Percentiles rank a stretch among this genome's conserved stretches.
Evolutionary conservation across 2,888 invertebrate species (phyloP).

Genomic region (Sphinx pinastri): DNA sequence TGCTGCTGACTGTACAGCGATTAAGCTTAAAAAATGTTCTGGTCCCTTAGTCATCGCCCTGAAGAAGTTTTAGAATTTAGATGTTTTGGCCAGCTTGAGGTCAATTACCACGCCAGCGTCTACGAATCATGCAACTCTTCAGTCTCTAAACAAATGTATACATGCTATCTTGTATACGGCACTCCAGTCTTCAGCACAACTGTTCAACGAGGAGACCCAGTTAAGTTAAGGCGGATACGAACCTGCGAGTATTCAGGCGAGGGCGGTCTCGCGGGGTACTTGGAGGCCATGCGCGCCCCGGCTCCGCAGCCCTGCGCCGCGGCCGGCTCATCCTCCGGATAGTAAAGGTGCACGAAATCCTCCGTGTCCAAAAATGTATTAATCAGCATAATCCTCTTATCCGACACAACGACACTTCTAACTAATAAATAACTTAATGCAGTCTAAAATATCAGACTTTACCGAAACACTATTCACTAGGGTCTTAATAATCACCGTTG

Average conservation of each 20-base stretch:
- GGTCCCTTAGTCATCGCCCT: too few species aligned
- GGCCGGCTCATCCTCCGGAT: conserved; percentile 77
- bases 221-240: conserved; percentile 37
- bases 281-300: conserved; percentile 77
- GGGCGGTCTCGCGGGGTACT: conserved; percentile 72
- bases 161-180: too few species aligned
- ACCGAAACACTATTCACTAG: conserved; percentile 59
- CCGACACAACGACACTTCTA: conserved; percentile 60
- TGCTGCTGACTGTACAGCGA: too few species aligned
- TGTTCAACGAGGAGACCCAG: too few species aligned
- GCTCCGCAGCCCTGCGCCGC: conserved; percentile 75
- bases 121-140: too few species aligned
- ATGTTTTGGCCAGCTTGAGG: too few species aligned
- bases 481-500: conserved; percentile 60
- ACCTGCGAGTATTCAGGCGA: conserved; percentile 78
- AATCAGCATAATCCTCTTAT: conserved; percentile 78
- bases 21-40: too few species aligned
- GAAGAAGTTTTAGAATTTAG: too few species aligned
- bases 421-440: conserved; percentile 72
- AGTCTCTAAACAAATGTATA: too few species aligned
- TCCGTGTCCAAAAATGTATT: conserved; percentile 82
- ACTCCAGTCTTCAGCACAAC: too few species aligned
- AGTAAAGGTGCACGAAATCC: conserved; percentile 82
- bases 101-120: too few species aligned
- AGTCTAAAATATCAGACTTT: conserved; percentile 74